Evolutionary conservation across 2,888 invertebrate species (phyloP).

Genomic region (Mimumesa dahlbomi): DNA sequence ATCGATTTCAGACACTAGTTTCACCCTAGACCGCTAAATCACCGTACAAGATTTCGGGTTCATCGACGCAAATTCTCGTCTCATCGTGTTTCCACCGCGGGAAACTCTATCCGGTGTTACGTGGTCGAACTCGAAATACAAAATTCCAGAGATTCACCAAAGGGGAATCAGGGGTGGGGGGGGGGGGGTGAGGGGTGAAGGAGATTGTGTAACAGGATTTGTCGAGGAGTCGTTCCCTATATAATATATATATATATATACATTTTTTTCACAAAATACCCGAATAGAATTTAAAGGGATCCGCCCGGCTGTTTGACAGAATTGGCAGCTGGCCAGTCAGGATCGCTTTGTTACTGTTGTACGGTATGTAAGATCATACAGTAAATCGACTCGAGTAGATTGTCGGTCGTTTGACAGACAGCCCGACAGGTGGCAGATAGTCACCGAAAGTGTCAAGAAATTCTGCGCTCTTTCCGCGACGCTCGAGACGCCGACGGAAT

Average conservation of each 20-base stretch:
- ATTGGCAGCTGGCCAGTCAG: conserved; percentile 60
- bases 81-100: background rate
- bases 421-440: conserved; percentile 68
- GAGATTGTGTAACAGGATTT: background rate
- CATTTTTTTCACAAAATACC: background rate
- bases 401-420: conserved; percentile 63
- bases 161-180: background rate
- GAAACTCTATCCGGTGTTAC: conserved; percentile 1
- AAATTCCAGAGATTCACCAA: background rate
- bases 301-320: background rate
- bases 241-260: too few relatives aligned
- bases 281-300: background rate
- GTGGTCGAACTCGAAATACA: background rate
- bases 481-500: background rate
- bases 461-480: background rate
- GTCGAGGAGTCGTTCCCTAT: background rate
- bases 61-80: too few relatives aligned
- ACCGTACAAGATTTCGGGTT: too few relatives aligned
- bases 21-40: too few relatives aligned
- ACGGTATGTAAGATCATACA: conserved; percentile 43
- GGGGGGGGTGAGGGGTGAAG: too few relatives aligned
- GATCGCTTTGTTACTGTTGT: conserved; percentile 44
- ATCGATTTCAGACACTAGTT: too few relatives aligned
- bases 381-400: conserved; percentile 65
- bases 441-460: conserved; percentile 26